Conservation (phyloP, 92 coral and sea anemone species). For the Siderastrea siderea region DNA sequence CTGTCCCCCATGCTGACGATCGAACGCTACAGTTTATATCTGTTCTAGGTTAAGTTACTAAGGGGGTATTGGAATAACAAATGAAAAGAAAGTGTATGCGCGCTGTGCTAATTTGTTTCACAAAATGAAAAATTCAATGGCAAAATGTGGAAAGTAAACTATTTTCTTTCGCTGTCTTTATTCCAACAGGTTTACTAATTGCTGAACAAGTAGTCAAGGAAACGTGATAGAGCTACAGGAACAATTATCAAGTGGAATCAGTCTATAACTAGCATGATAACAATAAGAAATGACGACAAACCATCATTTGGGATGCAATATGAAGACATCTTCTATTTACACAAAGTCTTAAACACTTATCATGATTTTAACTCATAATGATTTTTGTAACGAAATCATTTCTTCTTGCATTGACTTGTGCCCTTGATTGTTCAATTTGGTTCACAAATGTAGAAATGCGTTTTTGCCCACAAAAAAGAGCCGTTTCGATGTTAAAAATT, state of each 20-base stretch:
- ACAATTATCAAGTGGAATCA: neutral
- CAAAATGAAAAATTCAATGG: no score
- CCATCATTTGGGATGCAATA: no score
- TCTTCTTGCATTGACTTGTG: neutral
- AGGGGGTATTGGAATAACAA: no score
- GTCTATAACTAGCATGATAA: neutral
- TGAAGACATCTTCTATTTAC: neutral
- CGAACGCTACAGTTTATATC: no score
- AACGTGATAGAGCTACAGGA: neutral
- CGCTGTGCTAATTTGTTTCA: no score
- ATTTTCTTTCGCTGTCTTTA: neutral
- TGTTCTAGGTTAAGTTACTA: no score
- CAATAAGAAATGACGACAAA: neutral
- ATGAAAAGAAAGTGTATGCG: no score
- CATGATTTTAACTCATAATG: neutral
- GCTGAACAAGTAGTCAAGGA: neutral
- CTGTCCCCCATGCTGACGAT: no score
- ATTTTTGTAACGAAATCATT: constrained; percentile 1
- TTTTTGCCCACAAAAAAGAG: neutral
- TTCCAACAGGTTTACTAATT: constrained; percentile 25
- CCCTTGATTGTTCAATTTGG: neutral
- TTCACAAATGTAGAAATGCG: neutral
- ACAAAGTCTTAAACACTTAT: neutral
- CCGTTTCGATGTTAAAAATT: neutral
- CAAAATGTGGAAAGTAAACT: no score